phyloP scores from a whole-genome alignment of 2,113 vertebrate genomes.

The Abramis brama region DNA sequence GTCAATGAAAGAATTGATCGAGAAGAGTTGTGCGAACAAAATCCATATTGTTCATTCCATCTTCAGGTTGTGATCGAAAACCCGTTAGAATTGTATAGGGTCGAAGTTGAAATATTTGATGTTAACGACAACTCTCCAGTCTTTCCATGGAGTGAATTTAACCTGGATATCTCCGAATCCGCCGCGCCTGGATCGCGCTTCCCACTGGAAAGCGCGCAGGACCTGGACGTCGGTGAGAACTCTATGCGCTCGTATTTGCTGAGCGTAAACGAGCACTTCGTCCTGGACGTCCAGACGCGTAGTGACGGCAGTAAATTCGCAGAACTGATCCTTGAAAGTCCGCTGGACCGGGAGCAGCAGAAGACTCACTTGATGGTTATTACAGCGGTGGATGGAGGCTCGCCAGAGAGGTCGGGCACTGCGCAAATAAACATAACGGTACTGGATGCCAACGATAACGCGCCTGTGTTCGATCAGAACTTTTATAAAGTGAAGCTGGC shows the following conservation, averaged over 20 bases:
- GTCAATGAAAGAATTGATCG: slow-evolving; percentile 71
- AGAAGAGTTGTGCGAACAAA: slow-evolving; percentile 73
- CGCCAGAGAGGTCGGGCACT: slow-evolving; percentile 66
- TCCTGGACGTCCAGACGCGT: slow-evolving; percentile 65
- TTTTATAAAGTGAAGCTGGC: slow-evolving; percentile 60
- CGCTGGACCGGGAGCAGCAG: slow-evolving; percentile 70
- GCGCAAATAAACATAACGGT: slow-evolving; percentile 63
- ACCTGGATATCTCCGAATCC: slow-evolving; percentile 62
- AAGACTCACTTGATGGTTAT: slow-evolving; percentile 57
- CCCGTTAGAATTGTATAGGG: slow-evolving; percentile 71
- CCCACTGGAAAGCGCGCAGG: slow-evolving; percentile 63
- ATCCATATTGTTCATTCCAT: slow-evolving; percentile 66
- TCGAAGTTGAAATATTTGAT: slow-evolving; percentile 69
- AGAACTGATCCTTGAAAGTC: slow-evolving; percentile 72
- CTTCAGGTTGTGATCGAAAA: slow-evolving; percentile 74
- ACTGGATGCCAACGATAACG: slow-evolving; percentile 69
- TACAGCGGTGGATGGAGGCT: slow-evolving; percentile 72
- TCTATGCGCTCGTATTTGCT: slow-evolving; percentile 65
- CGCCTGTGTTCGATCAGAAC: slow-evolving; percentile 60
- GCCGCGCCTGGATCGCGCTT: slow-evolving; percentile 63
- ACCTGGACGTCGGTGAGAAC: slow-evolving; percentile 69
- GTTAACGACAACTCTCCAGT: slow-evolving; percentile 72
- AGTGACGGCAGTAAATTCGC: slow-evolving; percentile 69
- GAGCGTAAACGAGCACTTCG: slow-evolving; percentile 61
- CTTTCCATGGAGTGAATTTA: slow-evolving; percentile 59